These are phyloP conservation scores for Heterotis niloticus DNA, from an alignment of 2,113 vertebrate species.

Conservation along the genomic window DNA sequence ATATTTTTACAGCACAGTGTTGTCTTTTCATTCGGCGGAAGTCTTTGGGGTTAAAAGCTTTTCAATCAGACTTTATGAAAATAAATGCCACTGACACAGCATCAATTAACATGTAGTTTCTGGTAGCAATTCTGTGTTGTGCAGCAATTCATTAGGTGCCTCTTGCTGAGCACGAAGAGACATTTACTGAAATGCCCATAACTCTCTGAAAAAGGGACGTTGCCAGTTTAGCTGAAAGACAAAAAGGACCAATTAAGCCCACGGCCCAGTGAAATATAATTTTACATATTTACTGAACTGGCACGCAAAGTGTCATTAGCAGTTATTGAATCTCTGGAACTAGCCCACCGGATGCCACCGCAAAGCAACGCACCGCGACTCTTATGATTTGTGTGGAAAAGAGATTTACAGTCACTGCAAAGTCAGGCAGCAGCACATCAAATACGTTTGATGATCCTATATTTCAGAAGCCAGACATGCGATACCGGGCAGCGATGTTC, in stretches of 20 bases:
- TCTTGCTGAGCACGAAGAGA: background rate
- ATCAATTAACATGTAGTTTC: too few species aligned
- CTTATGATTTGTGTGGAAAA: constrained; percentile 19
- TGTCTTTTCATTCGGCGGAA: too few species aligned
- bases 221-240: background rate
- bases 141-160: background rate
- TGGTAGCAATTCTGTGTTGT: background rate
- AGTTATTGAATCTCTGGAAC: constrained; percentile 2
- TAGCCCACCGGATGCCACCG: background rate
- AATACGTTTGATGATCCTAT: constrained; percentile 3
- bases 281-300: constrained; percentile 16
- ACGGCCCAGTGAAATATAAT: constrained; percentile 2
- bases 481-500: background rate
- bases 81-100: background rate
- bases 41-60: background rate
- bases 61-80: background rate
- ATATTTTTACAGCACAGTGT: too few species aligned
- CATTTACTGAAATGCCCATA: background rate
- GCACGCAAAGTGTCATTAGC: background rate
- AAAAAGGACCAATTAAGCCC: background rate
- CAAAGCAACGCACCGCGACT: background rate
- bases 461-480: constrained; percentile 7
- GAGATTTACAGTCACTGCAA: constrained; percentile 19
- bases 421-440: background rate
- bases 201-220: background rate